Evolutionary conservation across 2,797 vertebrate species (phyloP), one percentile per base, ranked within the genome.

Genomic region (Karalla daura): DNA sequence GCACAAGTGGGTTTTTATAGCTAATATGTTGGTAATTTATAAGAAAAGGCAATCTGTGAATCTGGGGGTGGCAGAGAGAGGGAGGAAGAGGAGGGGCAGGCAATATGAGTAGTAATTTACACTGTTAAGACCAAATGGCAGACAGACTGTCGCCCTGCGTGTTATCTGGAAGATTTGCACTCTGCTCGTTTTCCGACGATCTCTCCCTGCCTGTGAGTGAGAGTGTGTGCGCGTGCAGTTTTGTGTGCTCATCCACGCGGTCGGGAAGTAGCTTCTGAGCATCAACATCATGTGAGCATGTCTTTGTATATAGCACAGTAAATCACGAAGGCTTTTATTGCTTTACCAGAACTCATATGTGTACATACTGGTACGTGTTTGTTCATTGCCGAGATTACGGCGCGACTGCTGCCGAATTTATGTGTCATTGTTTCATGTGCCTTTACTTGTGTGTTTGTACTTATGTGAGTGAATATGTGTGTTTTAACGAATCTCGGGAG

Each of bases 61-160:
- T 89, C 83, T 90, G 82, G 70, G 66, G 87, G 84, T 88, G 87
- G 88, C 76, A 86, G 71, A 65, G 35, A 77, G 62, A 65, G 68
- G 66, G 79, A 62, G 74, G 37, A 67, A 61, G 78, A 63, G 85
- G 84, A 77, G 88, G 88, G 84, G 88, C 35, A 59, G 74, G 80
- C 74, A 81, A 86, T 83, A 85, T 87, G 85, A 87, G 83, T 92
- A 80, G 92, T 96, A 95, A 98, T 97, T 96, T 96, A 93, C 92
- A 91, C 91, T 80, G 85, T 94, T 94, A 95, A 93, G 91, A 95
- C 92, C 95, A 97, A 98, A 97, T 97, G 96, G 95, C 92, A 94
- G 91, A 95, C 96, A 98, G 96, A 95, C 96, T 97, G 96, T 92
- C 90, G 91, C 96, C 93, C 96, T 94, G 95, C 96, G 20, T 96